Base-by-base conservation (phyloP, 2,797 vertebrate genomes). In the Acropternis orthonyx region DNA sequence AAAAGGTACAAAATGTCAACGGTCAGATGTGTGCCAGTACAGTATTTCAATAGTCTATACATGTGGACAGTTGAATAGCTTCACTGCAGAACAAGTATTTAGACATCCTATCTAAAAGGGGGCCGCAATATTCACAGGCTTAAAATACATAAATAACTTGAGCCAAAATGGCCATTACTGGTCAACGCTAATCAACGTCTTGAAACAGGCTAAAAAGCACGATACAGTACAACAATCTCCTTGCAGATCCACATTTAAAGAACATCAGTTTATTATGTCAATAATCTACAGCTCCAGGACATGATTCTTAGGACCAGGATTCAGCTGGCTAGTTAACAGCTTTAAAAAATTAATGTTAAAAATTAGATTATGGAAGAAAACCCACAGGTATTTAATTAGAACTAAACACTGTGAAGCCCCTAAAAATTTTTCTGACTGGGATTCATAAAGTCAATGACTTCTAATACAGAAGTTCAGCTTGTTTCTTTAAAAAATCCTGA, bases 1-100 rank as follows among this genome's bases (percentile, higher is more conserved):
- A 97, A 99, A 98, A 99, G 97, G 98, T 99, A 99, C 98, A 99
- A 99, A 99, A 99, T 98, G 98, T 96, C 98, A 98, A 97, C 77
- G 97, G 98, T 98, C 98, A 95, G 96, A 98, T 98, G 98, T 98
- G 98, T 98, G 98, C 98, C 98, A 98, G 98, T 98, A 98, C 98
- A 99, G 98, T 97, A 97, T 98, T 98, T 96, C 96, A 95, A 96
- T 75, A 96, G 86, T 98, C 98, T 98, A 98, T 98, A 98, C 97
- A 98, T 97, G 98, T 98, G 97, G 98, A 97, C 98, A 98, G 98
- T 97, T 92, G 95, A 97, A 97, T 10, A 97, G 95, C 97, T 95
- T 97, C 95, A 98, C 97, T 83, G 98, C 97, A 98, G 97, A 98
- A 98, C 95, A 95, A 79, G 91, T 98, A 97, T 97, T 97, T 97